A percentile compares a stretch with the other conserved stretches of the same genome.
These are phyloP conservation scores for Sturmia bella DNA, from an alignment of 2,888 invertebrate genomes.

Conservation along the genomic window DNA sequence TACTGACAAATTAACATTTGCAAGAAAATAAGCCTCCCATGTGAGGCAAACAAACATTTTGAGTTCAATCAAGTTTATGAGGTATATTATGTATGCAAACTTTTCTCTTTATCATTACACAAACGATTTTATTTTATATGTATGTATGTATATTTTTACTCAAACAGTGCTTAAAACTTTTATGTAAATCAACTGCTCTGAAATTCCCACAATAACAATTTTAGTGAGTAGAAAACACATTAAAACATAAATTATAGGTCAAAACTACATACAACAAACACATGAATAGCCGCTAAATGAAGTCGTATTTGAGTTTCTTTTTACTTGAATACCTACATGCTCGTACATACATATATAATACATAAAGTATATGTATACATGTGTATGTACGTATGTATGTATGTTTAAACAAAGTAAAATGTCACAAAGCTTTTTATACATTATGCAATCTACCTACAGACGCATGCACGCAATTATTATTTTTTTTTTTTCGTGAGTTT, in stretches of 20 bases:
- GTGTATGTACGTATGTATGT: no score
- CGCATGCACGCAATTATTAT: slow-evolving; percentile 8
- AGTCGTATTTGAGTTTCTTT: slow-evolving; percentile 31
- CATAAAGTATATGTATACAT: neutral
- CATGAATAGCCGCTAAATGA: neutral
- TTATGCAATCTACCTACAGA: slow-evolving; percentile 24
- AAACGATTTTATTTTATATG: neutral
- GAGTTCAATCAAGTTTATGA: slow-evolving; percentile 14
- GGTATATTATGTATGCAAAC: slow-evolving; percentile 51
- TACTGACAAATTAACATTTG: slow-evolving; percentile 26
- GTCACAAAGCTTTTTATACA: slow-evolving; percentile 6
- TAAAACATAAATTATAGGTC: slow-evolving; percentile 46
- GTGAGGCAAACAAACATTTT: neutral
- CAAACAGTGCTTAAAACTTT: slow-evolving; percentile 31
- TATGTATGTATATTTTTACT: neutral
- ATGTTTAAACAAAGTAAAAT: neutral
- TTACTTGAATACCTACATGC: slow-evolving; percentile 11
- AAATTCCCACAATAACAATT: slow-evolving; percentile 50
- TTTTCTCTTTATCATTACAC: neutral
- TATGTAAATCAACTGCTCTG: slow-evolving; percentile 16
- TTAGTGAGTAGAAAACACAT: neutral
- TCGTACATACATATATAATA: neutral
- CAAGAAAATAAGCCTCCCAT: slow-evolving; percentile 44
- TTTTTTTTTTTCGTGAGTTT: slow-evolving; percentile 10
- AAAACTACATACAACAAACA: slow-evolving; percentile 10